These are phyloP conservation scores for Cossypha dichroa DNA, from an alignment of 2,797 vertebrate genomes.

Conservation along the genomic window DNA sequence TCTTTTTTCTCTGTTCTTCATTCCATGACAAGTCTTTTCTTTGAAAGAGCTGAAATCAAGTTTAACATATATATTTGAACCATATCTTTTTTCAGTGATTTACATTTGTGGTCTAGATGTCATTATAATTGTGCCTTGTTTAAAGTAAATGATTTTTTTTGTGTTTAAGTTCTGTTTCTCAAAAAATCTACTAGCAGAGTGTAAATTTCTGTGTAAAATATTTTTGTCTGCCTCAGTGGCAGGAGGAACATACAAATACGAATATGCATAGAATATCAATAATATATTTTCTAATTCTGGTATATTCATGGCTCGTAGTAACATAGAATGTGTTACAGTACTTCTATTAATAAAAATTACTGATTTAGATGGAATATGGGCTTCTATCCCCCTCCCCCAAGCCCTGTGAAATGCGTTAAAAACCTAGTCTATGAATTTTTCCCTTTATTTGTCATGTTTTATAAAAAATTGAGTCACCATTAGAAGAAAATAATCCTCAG, in stretches of 20 bases:
- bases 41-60: neutral
- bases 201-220: neutral
- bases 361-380: neutral
- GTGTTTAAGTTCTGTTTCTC: neutral
- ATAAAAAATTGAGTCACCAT: neutral
- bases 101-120: neutral
- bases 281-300: neutral
- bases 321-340: neutral
- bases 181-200: neutral
- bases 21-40: neutral
- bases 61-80: neutral
- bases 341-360: neutral
- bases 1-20: neutral
- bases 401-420: neutral
- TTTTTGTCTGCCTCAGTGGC: neutral
- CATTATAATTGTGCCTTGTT: neutral
- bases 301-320: neutral
- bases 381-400: accelerated
- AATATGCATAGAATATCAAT: neutral
- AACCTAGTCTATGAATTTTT: neutral
- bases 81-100: neutral
- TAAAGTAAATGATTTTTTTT: neutral
- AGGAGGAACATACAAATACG: neutral
- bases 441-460: neutral
- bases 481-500: neutral